Conservation (phyloP, 2,797 vertebrate species). For the Rhinichthys osculus region DNA sequence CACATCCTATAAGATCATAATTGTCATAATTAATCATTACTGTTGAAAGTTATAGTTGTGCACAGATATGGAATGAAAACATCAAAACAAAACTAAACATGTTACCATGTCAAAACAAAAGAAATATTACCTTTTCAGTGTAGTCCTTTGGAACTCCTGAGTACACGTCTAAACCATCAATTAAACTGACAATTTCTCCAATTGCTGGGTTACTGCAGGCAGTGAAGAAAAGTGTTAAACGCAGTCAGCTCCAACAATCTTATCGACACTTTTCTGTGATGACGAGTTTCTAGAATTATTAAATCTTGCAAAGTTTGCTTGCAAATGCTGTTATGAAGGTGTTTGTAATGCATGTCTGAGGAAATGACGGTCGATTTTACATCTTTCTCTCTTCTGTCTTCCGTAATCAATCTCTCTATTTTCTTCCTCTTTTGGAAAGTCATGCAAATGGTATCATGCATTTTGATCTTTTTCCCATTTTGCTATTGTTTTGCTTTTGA, state of each 20-base stretch:
- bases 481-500: neutral
- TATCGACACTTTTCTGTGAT: neutral
- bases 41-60: neutral
- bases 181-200: neutral
- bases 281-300: neutral
- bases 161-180: neutral
- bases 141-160: rapidly evolving
- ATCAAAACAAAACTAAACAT: neutral
- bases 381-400: too few species aligned
- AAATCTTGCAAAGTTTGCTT: too few species aligned
- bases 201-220: neutral
- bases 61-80: neutral
- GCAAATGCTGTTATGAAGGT: too few species aligned
- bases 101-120: neutral
- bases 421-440: too few species aligned
- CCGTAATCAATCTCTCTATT: too few species aligned
- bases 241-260: neutral
- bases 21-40: too few species aligned
- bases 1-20: neutral
- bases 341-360: too few species aligned
- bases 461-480: too few species aligned
- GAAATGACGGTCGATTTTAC: too few species aligned
- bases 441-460: too few species aligned
- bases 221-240: neutral
- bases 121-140: neutral